phyloP scores from a whole-genome alignment of 2,113 vertebrate genomes.

The Sebastes fasciatus region DNA sequence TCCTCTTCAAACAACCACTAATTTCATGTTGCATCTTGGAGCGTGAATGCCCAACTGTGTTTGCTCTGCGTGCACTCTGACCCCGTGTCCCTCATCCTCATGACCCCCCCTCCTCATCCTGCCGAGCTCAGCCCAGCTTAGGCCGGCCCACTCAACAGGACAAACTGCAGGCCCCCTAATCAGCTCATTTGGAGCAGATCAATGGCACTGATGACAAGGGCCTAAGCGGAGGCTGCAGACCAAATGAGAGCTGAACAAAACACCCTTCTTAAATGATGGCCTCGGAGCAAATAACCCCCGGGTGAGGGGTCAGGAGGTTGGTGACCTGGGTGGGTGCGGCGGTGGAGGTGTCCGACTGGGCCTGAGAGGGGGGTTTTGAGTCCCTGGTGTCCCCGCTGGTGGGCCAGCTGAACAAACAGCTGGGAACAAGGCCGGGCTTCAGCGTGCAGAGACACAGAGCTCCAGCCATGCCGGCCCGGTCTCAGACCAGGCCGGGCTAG shows the following conservation, averaged over 20 bases:
- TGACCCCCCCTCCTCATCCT: slow-evolving; percentile 48
- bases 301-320: slow-evolving; percentile 78
- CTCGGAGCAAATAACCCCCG: slow-evolving; percentile 80
- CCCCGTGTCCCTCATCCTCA: slow-evolving; percentile 59
- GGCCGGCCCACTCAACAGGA: slow-evolving; percentile 70
- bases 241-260: slow-evolving; percentile 78
- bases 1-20: slow-evolving; percentile 62
- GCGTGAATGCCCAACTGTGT: slow-evolving; percentile 77
- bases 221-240: slow-evolving; percentile 57
- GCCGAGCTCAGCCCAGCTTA: slow-evolving; percentile 56
- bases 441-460: slow-evolving; percentile 64
- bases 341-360: slow-evolving; percentile 76
- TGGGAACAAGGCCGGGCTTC: slow-evolving; percentile 80
- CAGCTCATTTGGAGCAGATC: slow-evolving; percentile 83
- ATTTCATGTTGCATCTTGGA: slow-evolving; percentile 72
- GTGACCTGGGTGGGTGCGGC: slow-evolving; percentile 76
- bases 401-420: slow-evolving; percentile 87
- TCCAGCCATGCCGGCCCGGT: slow-evolving; percentile 53
- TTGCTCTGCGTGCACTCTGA: slow-evolving; percentile 65
- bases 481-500: slow-evolving; percentile 54
- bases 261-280: slow-evolving; percentile 78
- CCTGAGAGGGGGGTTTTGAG: slow-evolving; percentile 51
- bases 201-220: slow-evolving; percentile 80
- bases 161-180: slow-evolving; percentile 81
- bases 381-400: slow-evolving; percentile 75